Conservation (phyloP, 2,113 vertebrate genomes). For the Siniperca chuatsi region DNA sequence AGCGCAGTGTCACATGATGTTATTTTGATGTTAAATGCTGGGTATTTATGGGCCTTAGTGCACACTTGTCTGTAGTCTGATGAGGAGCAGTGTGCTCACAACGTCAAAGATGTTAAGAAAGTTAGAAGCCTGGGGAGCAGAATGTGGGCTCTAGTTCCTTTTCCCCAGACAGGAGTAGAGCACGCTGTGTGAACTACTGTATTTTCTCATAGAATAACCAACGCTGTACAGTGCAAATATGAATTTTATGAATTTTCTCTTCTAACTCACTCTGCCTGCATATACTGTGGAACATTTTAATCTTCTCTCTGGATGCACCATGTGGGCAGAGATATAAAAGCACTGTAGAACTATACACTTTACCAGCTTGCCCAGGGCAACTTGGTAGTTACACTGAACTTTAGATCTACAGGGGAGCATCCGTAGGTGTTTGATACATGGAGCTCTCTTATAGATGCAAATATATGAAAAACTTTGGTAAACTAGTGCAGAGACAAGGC, state of each 20-base stretch:
- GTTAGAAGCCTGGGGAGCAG: slow-evolving; percentile 8
- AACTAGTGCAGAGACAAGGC: slow-evolving; percentile 23
- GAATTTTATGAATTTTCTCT: slow-evolving; percentile 42
- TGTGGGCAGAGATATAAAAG: slow-evolving; percentile 62
- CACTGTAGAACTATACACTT: slow-evolving; percentile 28
- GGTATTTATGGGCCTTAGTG: slow-evolving; percentile 33
- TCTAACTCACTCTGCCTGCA: slow-evolving; percentile 30
- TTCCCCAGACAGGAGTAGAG: slow-evolving; percentile 31
- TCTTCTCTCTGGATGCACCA: slow-evolving; percentile 40
- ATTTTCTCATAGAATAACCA: slow-evolving; percentile 41
- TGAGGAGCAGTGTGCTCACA: slow-evolving; percentile 26
- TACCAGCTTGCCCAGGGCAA: slow-evolving; percentile 34
- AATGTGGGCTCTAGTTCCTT: slow-evolving; percentile 27
- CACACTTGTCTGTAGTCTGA: slow-evolving; percentile 28
- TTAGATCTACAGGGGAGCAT: slow-evolving; percentile 34
- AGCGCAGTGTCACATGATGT: slow-evolving; percentile 45
- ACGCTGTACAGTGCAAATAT: slow-evolving; percentile 58
- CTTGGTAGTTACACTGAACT: slow-evolving; percentile 31
- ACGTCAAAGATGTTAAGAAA: slow-evolving; percentile 28
- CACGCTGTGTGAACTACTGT: slow-evolving; percentile 27
- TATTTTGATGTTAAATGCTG: slow-evolving; percentile 41
- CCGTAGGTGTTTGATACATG: slow-evolving; percentile 32
- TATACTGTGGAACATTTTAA: slow-evolving; percentile 45
- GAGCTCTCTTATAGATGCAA: slow-evolving; percentile 45
- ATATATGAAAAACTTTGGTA: slow-evolving; percentile 31